phyloP scores from a whole-genome alignment of 2,888 invertebrate species.

The Lasioglossum malachurum region DNA sequence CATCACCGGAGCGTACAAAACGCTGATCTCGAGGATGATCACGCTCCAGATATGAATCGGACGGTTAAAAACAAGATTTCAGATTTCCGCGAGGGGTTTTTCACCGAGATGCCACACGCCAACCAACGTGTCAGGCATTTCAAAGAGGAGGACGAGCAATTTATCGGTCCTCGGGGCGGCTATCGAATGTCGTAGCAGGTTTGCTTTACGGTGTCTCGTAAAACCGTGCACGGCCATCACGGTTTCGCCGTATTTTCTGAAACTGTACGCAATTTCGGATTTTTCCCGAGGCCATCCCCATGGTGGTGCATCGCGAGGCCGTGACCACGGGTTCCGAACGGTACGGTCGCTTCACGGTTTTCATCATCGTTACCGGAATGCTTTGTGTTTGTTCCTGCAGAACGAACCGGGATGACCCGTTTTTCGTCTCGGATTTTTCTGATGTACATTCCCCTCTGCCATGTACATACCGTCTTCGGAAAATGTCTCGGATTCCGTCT shows the following conservation, averaged over 20 bases:
- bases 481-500: neutral
- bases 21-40: neutral
- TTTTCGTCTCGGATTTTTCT: conserved; percentile 4
- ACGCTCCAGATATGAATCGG: neutral
- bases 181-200: neutral
- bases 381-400: neutral
- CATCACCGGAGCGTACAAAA: neutral
- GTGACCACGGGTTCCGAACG: neutral
- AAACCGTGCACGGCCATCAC: neutral
- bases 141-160: neutral
- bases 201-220: conserved; percentile 11
- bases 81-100: neutral
- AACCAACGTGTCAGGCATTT: conserved; percentile 6
- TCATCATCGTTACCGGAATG: neutral
- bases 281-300: neutral
- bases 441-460: neutral
- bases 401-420: neutral
- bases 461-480: neutral
- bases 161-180: conserved; percentile 3
- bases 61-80: neutral
- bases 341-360: neutral
- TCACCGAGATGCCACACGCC: neutral
- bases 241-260: neutral
- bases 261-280: neutral
- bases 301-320: neutral